Evolutionary conservation across 2,113 vertebrate genomes (phyloP), one percentile per base, ranked within the genome.

Genomic region (Istiophorus platypterus): DNA sequence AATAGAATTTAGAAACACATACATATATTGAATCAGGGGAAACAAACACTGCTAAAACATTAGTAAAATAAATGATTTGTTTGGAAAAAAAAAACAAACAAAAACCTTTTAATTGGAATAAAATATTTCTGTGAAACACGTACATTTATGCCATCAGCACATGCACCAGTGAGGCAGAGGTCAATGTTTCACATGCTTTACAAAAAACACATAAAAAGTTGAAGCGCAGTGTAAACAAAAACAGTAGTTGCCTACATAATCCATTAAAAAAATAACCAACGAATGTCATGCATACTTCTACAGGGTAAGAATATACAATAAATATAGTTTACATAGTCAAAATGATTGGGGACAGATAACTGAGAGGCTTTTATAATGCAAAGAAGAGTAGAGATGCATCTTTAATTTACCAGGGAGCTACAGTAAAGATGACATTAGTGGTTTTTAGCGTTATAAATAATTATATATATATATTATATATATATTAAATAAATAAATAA

Each of bases 261-360:
- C 66, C 34, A 27, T 13, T 12, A 22, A 24, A 22, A 20, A 22
- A 41, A 62, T 69, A 6, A 13, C 26, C 4, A 52, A 54, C 2
- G 7, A 63, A 68, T 31, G 22, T 29, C 86, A 88, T 89, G 88
- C 85, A 78, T 18, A 62, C 80, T 80, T 87, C 68, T 72, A 76
- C 62, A 69, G 29, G 45, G 64, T 64, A 3, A 56, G 13, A 71
- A 51, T 73, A 73, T 45, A 66, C 56, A 59, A 22, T 69, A 72
- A n/a, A n/a, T 37, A 73, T 26, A 64, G n/a, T 18, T 8, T 9
- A 31, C 51, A 59, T 22, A 17, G 4, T 51, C 54, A 24, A 64
- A 76, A 63, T 45, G 58, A 70, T 62, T 17, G 17, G 15, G 71
- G 45, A 54, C 51, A 4, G 51, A 54, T 8, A 22, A n/a, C n/a